Conservation (phyloP, 2,113 vertebrate species). For the Amia ocellicauda region DNA sequence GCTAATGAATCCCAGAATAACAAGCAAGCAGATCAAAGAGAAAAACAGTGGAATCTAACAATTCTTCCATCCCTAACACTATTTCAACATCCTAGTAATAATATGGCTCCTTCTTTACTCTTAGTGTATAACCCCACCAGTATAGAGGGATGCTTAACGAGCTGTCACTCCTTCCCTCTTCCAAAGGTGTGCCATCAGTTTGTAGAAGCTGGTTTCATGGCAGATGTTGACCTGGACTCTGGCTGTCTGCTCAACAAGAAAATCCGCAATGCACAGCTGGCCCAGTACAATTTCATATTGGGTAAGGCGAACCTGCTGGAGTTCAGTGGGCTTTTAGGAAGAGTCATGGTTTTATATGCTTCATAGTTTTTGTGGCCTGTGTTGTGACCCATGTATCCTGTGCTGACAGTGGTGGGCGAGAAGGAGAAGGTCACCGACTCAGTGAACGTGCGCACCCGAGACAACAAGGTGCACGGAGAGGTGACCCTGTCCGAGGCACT, state of each 20-base stretch:
- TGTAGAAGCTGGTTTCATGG: conserved; percentile 86
- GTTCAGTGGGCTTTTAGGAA: not conserved
- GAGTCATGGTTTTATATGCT: not conserved
- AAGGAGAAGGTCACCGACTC: conserved; percentile 78
- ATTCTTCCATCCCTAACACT: too few species aligned
- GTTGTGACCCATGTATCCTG: conserved; percentile 3
- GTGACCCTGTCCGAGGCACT: conserved; percentile 69
- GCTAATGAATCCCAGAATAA: too few species aligned
- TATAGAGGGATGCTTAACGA: not conserved
- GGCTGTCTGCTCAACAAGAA: conserved; percentile 89
- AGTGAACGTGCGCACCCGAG: conserved; percentile 86
- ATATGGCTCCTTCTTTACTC: too few species aligned
- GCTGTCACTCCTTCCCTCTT: conserved; percentile 16
- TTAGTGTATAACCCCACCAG: not conserved
- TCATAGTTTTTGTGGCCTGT: conserved; percentile 22
- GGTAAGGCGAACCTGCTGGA: conserved; percentile 60
- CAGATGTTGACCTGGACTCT: conserved; percentile 85
- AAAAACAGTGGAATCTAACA: too few species aligned
- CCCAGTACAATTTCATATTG: conserved; percentile 94
- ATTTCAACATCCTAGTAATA: too few species aligned
- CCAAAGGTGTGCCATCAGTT: conserved; percentile 83
- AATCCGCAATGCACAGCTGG: conserved; percentile 87
- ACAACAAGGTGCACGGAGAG: conserved; percentile 91
- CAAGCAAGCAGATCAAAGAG: too few species aligned
- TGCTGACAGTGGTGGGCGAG: conserved; percentile 86